Base-by-base conservation (phyloP, 2,797 vertebrate species). In the Clarias pachynema region DNA sequence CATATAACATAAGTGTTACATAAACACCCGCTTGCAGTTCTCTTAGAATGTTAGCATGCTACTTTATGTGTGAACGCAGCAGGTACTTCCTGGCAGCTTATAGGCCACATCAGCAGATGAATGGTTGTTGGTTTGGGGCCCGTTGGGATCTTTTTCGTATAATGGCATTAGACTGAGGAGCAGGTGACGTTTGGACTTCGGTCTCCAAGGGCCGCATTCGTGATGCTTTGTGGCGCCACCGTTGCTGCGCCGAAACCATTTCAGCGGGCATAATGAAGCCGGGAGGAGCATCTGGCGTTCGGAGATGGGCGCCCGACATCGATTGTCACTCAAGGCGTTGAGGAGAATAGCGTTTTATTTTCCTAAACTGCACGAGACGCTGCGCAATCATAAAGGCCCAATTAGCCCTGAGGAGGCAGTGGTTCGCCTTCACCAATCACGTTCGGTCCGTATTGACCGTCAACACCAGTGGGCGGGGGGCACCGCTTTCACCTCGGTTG, bases 281-380 rank as follows among this genome's bases (percentile, higher is more conserved):
- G 92, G 93, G 94, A 92, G 94, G 94, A 96, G 96, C 97, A 98
- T 98, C 96, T 98, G 97, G 96, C 70, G 86, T 91, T 90, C 89
- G 86, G 92, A 93, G 93, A 94, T 57, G 89, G 88, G 90, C 87
- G 93, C 87, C 70, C 91, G 77, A 84, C 90, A 92, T 93, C 89
- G 86, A 94, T 90, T 94, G 95, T 93, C 94, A 89, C 86, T 91
- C 86, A 49, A 79, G 91, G 94, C 94, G 90, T 92, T 75, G 83
- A 78, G 92, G 92, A 95, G 95, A 96, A 96, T 94, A 92, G 84
- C 63, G 86, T 93, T 90, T 94, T 95, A 92, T 91, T 90, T 93
- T 83, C 89, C 90, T 91, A 37, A 89, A 93, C 92, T 86, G 91
- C 94, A 95, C 92, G 93, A 95, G 88, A 94, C 95, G 94, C 91